Base-by-base conservation (phyloP, 2,888 invertebrate genomes). In the Sepioteuthis lessoniana region DNA sequence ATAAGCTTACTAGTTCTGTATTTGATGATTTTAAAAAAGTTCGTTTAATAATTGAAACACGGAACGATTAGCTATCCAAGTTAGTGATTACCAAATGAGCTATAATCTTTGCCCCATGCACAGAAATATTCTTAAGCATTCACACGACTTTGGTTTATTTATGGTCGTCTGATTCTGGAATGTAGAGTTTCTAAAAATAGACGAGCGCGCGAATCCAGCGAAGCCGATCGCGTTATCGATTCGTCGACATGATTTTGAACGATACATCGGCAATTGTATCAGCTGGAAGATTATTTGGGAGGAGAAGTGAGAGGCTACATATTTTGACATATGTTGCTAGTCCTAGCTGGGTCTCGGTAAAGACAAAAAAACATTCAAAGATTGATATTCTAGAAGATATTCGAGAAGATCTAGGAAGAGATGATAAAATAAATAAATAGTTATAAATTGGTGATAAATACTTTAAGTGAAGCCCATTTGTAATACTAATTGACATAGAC, bases 151-250 rank as follows among this genome's bases (percentile, higher is more conserved):
- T 76, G 76, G n/a, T 76, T 76, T 76, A 76, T 35, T 76, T 76
- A 76, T 76, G 35, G 76, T 76, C 76, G n/a, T 76, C 76, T 76
- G 76, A 76, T n/a, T 76, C 76, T n/a, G n/a, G 35, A 76, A 76
- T 76, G 76, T n/a, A 76, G n/a, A 13, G 76, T 19, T 76, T 76
- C 76, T 76, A 76, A n/a, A 76, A 76, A 76, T 76, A 76, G 76
- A 76, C 76, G 16, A 35, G 13, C n/a, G 13, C n/a, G 76, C 76
- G n/a, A 76, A 76, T 76, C 76, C 76, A 76, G n/a, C n/a, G 76
- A 76, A 76, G 76, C 76, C 76, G n/a, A 76, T 76, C 76, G 76
- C 76, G 35, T 76, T 76, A 76, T 76, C 76, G 76, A 76, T 76
- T 35, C 19, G 76, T 35, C 76, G 76, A 76, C 76, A 76, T 76